Evolutionary conservation across 2,113 vertebrate species (phyloP), one percentile per base, ranked within the genome.

Genomic region (Morone chrysops): DNA sequence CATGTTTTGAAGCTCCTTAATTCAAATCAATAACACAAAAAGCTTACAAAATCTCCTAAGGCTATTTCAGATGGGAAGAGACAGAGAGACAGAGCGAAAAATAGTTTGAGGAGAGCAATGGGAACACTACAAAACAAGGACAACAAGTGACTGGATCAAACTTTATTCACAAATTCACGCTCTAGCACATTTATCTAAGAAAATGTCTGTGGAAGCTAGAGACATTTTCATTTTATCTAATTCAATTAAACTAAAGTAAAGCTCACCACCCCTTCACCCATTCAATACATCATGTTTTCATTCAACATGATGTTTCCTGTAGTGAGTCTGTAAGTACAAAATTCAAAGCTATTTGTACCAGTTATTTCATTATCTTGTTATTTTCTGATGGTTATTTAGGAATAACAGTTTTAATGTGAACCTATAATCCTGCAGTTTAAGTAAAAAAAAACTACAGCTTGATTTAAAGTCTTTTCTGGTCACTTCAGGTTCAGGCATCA

Each of bases 11-110:
- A 80, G 80, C 59, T n/a, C 50, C 50, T 71, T 92, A 71, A 88
- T 92, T 87, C 61, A 78, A 90, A 92, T 89, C 87, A 66, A 83
- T 87, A 59, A 74, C 40, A 80, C 62, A 66, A 76, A 75, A 40
- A 45, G 25, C 53, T 63, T 25, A 13, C 22, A 43, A 65, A 81
- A 72, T 79, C 78, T 81, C 59, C 45, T 17, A 4, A 56, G 67
- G 72, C 56, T 63, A 60, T 78, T 75, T 72, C 12, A 75, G 61
- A 66, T 9, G 0, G 12, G 17, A 45, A 45, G 14, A 71, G n/a
- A 41, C 8, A 8, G 54, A 45, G 14, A 71, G n/a, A 41, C 9
- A 6, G 54, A 8, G 13, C 3, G 16, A 36, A 13, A 54, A 45
- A 13, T 11, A 78, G n/a, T 60, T 5, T 0, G 17, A 51, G 38